Percentiles rank a stretch among this genome's conserved stretches.
Conservation (phyloP, 2,113 vertebrate genomes). For the Chloebia gouldiae region DNA sequence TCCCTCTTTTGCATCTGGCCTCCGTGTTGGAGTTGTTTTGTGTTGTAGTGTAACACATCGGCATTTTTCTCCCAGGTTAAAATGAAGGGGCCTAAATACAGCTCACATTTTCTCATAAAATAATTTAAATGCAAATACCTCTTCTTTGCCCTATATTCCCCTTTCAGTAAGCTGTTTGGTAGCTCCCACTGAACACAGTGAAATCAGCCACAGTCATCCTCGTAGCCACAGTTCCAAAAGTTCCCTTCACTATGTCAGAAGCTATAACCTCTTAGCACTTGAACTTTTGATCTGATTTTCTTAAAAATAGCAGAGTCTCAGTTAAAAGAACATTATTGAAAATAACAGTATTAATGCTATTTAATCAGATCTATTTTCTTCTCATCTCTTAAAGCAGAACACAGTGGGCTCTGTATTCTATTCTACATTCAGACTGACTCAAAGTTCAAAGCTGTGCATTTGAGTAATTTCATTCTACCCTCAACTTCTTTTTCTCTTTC, state of each 20-base stretch:
- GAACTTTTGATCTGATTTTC: slow-evolving; percentile 35
- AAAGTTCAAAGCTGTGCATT: neutral
- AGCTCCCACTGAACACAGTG: neutral
- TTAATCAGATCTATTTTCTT: neutral
- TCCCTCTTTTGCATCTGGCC: too few relatives aligned
- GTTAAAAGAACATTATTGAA: neutral
- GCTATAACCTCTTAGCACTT: neutral
- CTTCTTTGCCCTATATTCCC: neutral
- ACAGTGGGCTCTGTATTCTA: fast-evolving
- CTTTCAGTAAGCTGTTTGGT: neutral
- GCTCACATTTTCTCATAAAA: neutral
- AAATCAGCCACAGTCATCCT: neutral
- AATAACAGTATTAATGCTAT: neutral
- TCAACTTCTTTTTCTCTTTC: neutral
- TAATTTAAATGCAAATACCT: neutral
- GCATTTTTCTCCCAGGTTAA: neutral
- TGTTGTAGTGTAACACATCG: fast-evolving
- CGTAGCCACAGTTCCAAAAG: neutral
- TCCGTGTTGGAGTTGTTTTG: too few relatives aligned
- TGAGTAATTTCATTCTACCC: neutral
- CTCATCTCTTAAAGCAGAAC: neutral
- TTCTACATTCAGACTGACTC: neutral
- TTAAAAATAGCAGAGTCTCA: neutral
- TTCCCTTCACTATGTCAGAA: neutral
- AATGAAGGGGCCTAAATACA: neutral